Conservation (phyloP, 92 coral and sea anemone species). For the Epizoanthus illoricatus region DNA sequence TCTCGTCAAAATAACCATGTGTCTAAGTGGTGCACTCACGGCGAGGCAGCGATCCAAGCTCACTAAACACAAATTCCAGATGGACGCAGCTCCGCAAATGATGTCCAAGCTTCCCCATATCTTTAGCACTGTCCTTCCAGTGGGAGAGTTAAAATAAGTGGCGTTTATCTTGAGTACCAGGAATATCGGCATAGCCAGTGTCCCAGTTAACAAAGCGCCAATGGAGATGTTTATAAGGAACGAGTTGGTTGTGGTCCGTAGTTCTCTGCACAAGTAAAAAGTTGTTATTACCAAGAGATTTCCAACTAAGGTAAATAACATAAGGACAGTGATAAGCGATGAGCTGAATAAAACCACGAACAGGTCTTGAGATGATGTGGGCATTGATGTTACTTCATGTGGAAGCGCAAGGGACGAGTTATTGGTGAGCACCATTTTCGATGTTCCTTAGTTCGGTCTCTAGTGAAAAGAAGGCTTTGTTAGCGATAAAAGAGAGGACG, state of each 20-base stretch:
- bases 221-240: slow-evolving; percentile 80
- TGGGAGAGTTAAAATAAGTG: slow-evolving; percentile 59
- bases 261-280: slow-evolving; percentile 81
- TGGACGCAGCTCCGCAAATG: slow-evolving; percentile 86
- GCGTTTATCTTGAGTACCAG: slow-evolving; percentile 57
- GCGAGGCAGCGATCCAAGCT: slow-evolving; percentile 95
- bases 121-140: slow-evolving; percentile 54
- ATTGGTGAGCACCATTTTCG: slow-evolving; percentile 10
- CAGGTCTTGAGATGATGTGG: slow-evolving; percentile 42
- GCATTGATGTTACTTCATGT: background rate
- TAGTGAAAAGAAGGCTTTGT: too few species aligned
- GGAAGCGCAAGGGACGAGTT: background rate
- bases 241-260: slow-evolving; percentile 87
- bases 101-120: slow-evolving; percentile 83
- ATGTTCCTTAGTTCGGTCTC: background rate
- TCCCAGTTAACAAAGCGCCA: slow-evolving; percentile 84
- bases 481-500: too few species aligned
- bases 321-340: slow-evolving; percentile 62
- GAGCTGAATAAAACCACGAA: slow-evolving; percentile 61
- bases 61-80: slow-evolving; percentile 96
- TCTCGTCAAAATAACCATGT: slow-evolving; percentile 84
- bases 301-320: slow-evolving; percentile 77
- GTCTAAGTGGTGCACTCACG: slow-evolving; percentile 77
- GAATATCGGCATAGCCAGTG: slow-evolving; percentile 89
- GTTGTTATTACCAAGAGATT: slow-evolving; percentile 78